phyloP scores from a whole-genome alignment of 2,113 vertebrate species.

The Gambusia holbrooki region DNA sequence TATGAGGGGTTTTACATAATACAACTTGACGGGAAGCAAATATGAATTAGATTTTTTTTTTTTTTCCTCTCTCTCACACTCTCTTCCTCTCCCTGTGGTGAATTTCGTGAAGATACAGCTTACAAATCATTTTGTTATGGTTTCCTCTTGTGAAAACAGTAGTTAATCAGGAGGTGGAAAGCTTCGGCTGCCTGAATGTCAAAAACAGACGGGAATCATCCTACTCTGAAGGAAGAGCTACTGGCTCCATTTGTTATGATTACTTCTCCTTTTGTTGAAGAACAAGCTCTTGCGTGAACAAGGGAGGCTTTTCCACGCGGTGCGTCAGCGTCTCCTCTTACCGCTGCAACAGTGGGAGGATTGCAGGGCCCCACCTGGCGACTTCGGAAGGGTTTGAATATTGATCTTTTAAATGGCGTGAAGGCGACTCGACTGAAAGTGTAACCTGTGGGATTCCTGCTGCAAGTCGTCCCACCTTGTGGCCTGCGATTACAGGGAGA shows the following conservation, averaged over 20 bases:
- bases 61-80: slow-evolving; percentile 27
- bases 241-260: slow-evolving; percentile 73
- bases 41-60: slow-evolving; percentile 66
- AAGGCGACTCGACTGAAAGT: neutral
- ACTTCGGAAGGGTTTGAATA: slow-evolving; percentile 16
- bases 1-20: slow-evolving; percentile 46
- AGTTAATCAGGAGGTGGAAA: slow-evolving; percentile 74
- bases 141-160: slow-evolving; percentile 72
- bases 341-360: slow-evolving; percentile 17
- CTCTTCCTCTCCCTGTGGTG: slow-evolving; percentile 40
- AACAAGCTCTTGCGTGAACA: slow-evolving; percentile 55
- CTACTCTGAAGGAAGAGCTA: slow-evolving; percentile 67
- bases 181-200: slow-evolving; percentile 61
- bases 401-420: slow-evolving; percentile 44
- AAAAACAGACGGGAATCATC: slow-evolving; percentile 74
- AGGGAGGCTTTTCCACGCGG: slow-evolving; percentile 38
- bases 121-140: slow-evolving; percentile 69
- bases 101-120: slow-evolving; percentile 56
- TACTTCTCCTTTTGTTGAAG: slow-evolving; percentile 73
- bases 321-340: slow-evolving; percentile 38
- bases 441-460: slow-evolving; percentile 40
- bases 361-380: slow-evolving; percentile 23
- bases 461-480: slow-evolving; percentile 21
- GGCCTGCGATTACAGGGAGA: slow-evolving; percentile 41
- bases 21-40: slow-evolving; percentile 55